These are phyloP conservation scores for Stenopsyche tienmushanensis DNA, from an alignment of 1,140 invertebrate species.

Conservation along the genomic window DNA sequence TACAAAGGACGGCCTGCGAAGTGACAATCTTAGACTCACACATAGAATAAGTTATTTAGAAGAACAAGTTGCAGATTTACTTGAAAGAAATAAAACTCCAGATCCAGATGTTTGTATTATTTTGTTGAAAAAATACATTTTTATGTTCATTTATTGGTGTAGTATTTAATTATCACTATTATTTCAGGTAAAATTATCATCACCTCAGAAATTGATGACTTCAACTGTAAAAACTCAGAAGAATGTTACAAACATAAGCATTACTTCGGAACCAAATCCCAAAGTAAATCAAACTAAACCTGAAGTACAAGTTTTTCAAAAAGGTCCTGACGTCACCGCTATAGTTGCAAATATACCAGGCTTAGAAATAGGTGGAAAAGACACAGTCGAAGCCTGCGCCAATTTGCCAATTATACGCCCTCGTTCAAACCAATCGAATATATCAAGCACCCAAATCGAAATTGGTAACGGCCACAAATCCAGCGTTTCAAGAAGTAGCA, in stretches of 20 bases:
- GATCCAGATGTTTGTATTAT: slow-evolving; percentile 31
- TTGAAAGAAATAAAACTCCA: slow-evolving; percentile 48
- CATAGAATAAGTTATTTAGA: slow-evolving; percentile 87
- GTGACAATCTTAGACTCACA: slow-evolving; percentile 80
- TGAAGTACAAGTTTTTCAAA: slow-evolving; percentile 63
- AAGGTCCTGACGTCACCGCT: slow-evolving; percentile 55
- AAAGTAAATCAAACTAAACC: slow-evolving; percentile 47
- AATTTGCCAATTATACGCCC: slow-evolving; percentile 55
- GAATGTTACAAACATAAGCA: slow-evolving; percentile 63
- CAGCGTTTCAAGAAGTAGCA: slow-evolving; percentile 30
- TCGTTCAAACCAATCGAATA: slow-evolving; percentile 57
- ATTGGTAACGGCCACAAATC: slow-evolving; percentile 43
- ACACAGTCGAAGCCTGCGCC: slow-evolving; percentile 41
- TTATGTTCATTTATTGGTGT: neutral
- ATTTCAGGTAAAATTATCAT: slow-evolving; percentile 49
- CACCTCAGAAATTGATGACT: slow-evolving; percentile 42
- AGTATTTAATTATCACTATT: slow-evolving; percentile 1
- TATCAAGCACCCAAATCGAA: slow-evolving; percentile 51
- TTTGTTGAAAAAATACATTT: neutral
- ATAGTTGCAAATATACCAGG: slow-evolving; percentile 61
- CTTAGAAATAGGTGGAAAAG: slow-evolving; percentile 54
- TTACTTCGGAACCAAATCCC: slow-evolving; percentile 50
- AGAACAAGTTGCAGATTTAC: slow-evolving; percentile 76
- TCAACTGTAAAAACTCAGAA: slow-evolving; percentile 48
- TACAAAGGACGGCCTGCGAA: slow-evolving; percentile 63